Conservation (phyloP, 2,113 vertebrate species). For the Mastomys coucha region DNA sequence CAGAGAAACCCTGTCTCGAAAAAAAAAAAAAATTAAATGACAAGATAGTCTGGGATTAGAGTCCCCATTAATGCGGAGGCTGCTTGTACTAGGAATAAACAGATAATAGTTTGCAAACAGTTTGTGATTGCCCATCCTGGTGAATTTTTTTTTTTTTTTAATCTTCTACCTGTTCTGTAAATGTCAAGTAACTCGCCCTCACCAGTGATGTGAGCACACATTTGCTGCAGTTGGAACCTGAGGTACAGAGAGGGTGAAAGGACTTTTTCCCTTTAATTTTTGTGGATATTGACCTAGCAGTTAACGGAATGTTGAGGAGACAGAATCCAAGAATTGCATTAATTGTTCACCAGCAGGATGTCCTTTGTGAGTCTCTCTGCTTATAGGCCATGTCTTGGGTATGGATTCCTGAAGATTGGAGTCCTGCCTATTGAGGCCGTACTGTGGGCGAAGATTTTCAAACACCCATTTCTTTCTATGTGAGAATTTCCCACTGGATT, state of each 20-base stretch:
- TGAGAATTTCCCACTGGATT: background rate
- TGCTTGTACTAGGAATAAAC: conserved; percentile 56
- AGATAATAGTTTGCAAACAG: conserved; percentile 66
- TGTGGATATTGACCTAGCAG: background rate
- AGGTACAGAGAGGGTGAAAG: background rate
- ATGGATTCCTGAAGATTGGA: background rate
- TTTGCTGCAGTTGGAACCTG: conserved; percentile 40
- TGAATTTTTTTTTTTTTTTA: background rate
- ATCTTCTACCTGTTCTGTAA: conserved; percentile 26
- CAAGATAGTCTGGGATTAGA: conserved; percentile 44
- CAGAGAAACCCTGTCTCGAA: no score
- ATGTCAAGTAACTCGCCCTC: background rate
- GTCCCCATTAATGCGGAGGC: background rate
- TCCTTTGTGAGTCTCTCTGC: background rate
- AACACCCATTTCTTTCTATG: background rate
- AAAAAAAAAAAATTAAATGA: background rate
- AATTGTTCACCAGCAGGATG: background rate
- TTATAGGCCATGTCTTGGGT: background rate
- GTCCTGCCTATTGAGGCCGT: background rate
- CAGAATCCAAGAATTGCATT: background rate
- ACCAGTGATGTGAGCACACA: background rate
- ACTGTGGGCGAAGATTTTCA: background rate
- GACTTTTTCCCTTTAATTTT: background rate
- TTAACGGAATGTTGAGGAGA: background rate
- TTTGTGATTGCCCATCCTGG: background rate